Conservation (phyloP, 2,888 invertebrate genomes). For the Nephrotoma appendiculata region DNA sequence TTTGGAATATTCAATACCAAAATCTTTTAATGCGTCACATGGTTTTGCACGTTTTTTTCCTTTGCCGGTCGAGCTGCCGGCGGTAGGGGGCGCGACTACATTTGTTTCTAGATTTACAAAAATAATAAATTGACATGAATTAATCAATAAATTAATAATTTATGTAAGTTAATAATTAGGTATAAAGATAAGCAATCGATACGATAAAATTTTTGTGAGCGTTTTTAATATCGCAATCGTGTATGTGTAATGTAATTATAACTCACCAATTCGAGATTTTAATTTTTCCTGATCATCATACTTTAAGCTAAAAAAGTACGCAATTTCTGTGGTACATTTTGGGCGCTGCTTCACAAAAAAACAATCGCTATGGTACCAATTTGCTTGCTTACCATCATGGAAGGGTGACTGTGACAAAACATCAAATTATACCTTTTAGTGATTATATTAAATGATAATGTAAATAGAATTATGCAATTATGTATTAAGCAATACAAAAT, state of each 20-base stretch:
- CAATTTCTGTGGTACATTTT: slow-evolving; percentile 58
- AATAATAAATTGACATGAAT: neutral
- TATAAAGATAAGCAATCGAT: neutral
- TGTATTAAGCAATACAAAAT: too few relatives aligned
- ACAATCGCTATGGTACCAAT: slow-evolving; percentile 80
- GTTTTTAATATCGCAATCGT: neutral
- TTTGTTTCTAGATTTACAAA: neutral
- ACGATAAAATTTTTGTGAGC: neutral
- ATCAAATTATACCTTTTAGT: neutral
- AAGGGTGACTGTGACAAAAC: slow-evolving; percentile 51
- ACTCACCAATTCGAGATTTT: slow-evolving; percentile 47
- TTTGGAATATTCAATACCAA: slow-evolving; percentile 70
- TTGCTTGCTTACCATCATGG: slow-evolving; percentile 73
- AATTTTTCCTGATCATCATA: slow-evolving; percentile 75
- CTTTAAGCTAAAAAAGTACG: slow-evolving; percentile 62
- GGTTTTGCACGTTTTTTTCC: slow-evolving; percentile 31
- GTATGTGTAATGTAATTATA: neutral
- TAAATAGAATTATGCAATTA: too few relatives aligned
- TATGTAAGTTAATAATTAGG: neutral
- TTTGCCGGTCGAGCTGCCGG: slow-evolving; percentile 34
- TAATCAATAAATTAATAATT: slow-evolving; percentile 1
- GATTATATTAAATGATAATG: neutral
- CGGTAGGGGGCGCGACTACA: slow-evolving; percentile 14
- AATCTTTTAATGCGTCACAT: slow-evolving; percentile 42
- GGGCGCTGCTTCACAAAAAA: slow-evolving; percentile 76